Evolutionary conservation across 2,888 invertebrate species (phyloP), one percentile per base, ranked within the genome.

Genomic region (Nomada hirtipes): DNA sequence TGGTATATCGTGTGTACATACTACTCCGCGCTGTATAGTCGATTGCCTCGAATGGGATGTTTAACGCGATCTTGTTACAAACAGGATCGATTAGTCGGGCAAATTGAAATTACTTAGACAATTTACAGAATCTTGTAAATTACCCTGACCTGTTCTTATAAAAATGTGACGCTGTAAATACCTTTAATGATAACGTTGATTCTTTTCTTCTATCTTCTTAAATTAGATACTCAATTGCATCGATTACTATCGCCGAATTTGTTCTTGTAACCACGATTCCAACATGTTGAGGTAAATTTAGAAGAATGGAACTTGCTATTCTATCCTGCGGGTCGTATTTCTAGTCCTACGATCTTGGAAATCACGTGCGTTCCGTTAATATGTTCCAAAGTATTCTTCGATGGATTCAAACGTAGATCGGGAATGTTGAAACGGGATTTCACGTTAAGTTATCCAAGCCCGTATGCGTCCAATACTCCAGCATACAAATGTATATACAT

Each of bases 391-490:
- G 79, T 85, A 84, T 86, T 74, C 68, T 71, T 79, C 79, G 81
- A 82, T 76, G 75, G 85, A 83, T 84, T 85, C 86, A 86, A 77
- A 79, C 86, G 76, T 83, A 84, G 84, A 90, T 87, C 83, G 89
- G 83, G 84, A 86, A 88, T 85, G 84, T 86, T 86, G 87, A 89
- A 91, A 91, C 89, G 87, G 88, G 85, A 88, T 86, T 86, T 86
- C 76, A 83, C 67, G 87, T 82, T 78, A 70, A 77, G 74, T 55
- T 57, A 59, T 53, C 42, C 44, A 57, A 53, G 60, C 23, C 59
- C 77, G 82, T 81, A 69, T 55, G 52, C 61, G 44, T 64, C 18
- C 52, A 36, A 57, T 67, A 68, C 73, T 53, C n/a, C 50, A 55
- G 36, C 60, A 57, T 68, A 11, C n/a, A 59, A 10, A 55, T 36